Evolutionary conservation across 2,797 vertebrate genomes (phyloP), one percentile per base, ranked within the genome.

Genomic region (Microctenopoma stevenorrisi): DNA sequence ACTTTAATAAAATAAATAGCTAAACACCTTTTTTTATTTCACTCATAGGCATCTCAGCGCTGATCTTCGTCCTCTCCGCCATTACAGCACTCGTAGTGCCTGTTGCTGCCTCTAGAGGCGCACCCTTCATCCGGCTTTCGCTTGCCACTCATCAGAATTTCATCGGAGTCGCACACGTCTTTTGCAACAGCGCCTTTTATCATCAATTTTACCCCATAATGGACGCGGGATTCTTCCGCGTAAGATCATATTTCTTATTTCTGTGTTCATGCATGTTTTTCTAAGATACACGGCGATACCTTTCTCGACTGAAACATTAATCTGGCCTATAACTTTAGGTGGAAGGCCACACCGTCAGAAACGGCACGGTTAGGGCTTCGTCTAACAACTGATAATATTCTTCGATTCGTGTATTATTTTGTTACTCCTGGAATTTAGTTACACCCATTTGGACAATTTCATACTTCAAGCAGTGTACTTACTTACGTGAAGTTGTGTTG

Each of bases 201-300:
- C 55, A 82, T 72, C 74, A 13, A 72, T 77, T 86, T 83, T 83
- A 78, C 76, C 79, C 77, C 64, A 93, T 18, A 88, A 95, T 95
- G 95, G 95, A 95, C 93, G 94, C 95, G 94, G 95, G 95, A 62
- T 95, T 95, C 76, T 95, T 95, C 94, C 95, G 95, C 94, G 95
- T 95, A 94, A 95, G 95, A 74, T 60, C 5, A 18, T 18, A 18
- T 65, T 55, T 46, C 5, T 53, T 7, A 3, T 70, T 43, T 61
- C 2, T 30, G 3, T 26, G 3, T 22, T 8, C 28, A 2, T 0
- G 0, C 13, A 4, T 22, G 5, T 30, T 53, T 3, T 68, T 11
- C 3, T n/a, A 3, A 4, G 16, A 16, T 63, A n/a, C 3, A 2
- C 9, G 1, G 9, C 0, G 0, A 9, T 42, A 5, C 22, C 3